These are phyloP conservation scores for Drosophila anomelani DNA, from an alignment of 2,888 invertebrate genomes.

Conservation along the genomic window DNA sequence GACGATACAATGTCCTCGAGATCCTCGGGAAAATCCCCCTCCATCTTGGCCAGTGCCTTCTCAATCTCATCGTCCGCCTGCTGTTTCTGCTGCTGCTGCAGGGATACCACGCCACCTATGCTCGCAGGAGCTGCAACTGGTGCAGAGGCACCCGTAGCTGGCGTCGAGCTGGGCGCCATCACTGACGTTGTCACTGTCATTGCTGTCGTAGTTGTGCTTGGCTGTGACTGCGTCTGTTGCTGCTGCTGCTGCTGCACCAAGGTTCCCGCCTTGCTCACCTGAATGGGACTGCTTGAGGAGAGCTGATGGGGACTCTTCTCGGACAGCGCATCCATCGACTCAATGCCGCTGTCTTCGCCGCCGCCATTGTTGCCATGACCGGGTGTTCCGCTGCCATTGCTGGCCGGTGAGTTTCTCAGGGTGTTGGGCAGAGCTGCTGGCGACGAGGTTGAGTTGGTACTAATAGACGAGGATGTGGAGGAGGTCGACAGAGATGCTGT, in stretches of 20 bases:
- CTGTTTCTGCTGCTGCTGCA: constrained; percentile 24
- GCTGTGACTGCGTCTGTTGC: constrained; percentile 22
- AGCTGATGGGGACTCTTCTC: constrained; percentile 96
- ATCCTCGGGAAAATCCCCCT: constrained; percentile 83
- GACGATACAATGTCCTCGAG: constrained; percentile 64
- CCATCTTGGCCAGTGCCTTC: constrained; percentile 90
- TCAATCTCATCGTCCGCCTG: constrained; percentile 86
- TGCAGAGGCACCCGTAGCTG: constrained; percentile 13
- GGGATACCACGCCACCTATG: constrained; percentile 1
- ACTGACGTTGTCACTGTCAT: constrained; percentile 42
- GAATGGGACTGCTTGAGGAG: constrained; percentile 87
- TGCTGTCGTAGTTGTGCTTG: constrained; percentile 26
- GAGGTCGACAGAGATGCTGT: constrained; percentile 13
- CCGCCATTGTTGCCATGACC: constrained; percentile 80
- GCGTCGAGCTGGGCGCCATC: constrained; percentile 36
- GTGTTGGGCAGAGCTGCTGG: constrained; percentile 59
- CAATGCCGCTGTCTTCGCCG: constrained; percentile 96
- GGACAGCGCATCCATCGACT: constrained; percentile 96
- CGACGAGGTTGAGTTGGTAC: constrained; percentile 43
- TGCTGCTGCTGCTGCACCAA: constrained; percentile 40
- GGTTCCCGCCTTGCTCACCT: constrained; percentile 53
- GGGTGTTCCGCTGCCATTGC: constrained; percentile 85
- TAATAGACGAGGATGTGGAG: constrained; percentile 15
- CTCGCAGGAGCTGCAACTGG: constrained; percentile 3
- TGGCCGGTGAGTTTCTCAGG: constrained; percentile 84